Conservation (phyloP, 2,113 vertebrate species). For the Scomber japonicus region DNA sequence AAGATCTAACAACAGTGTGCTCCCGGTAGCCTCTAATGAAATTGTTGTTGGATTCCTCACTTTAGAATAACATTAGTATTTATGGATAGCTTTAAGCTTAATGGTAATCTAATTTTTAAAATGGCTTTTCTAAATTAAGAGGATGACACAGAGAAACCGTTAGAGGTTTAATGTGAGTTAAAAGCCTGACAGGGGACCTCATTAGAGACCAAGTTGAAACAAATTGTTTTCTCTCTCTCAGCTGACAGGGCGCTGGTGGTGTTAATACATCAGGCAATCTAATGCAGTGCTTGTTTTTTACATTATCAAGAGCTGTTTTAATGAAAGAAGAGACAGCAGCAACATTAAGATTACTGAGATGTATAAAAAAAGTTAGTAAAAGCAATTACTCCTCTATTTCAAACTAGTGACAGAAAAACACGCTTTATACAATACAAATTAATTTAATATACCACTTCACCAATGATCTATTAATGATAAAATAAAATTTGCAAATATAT, state of each 20-base stretch:
- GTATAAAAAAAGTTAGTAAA: background rate
- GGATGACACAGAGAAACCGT: conserved; percentile 51
- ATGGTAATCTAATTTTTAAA: conserved; percentile 70
- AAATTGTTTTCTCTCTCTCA: conserved; percentile 56
- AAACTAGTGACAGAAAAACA: background rate
- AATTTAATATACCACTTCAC: background rate
- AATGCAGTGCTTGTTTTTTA: conserved; percentile 13
- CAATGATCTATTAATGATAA: no score
- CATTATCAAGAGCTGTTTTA: conserved; percentile 8
- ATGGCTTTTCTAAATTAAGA: conserved; percentile 68
- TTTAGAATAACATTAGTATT: conserved; percentile 61
- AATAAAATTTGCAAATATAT: no score
- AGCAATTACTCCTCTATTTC: background rate
- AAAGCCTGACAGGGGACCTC: conserved; percentile 51
- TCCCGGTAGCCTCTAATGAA: conserved; percentile 58
- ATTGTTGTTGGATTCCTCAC: conserved; percentile 55
- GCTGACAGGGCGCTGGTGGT: conserved; percentile 30
- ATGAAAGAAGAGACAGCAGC: conserved; percentile 38
- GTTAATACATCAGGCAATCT: conserved; percentile 42
- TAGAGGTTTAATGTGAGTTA: conserved; percentile 57
- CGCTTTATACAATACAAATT: background rate
- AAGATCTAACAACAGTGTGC: conserved; percentile 51
- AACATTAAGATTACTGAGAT: conserved; percentile 26
- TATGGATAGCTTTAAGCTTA: conserved; percentile 64
- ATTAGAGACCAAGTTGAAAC: conserved; percentile 55